A percentile compares a stretch with the other conserved stretches of the same genome.
phyloP scores from a whole-genome alignment of 2,888 invertebrate species.

The Pilophorus perplexus region DNA sequence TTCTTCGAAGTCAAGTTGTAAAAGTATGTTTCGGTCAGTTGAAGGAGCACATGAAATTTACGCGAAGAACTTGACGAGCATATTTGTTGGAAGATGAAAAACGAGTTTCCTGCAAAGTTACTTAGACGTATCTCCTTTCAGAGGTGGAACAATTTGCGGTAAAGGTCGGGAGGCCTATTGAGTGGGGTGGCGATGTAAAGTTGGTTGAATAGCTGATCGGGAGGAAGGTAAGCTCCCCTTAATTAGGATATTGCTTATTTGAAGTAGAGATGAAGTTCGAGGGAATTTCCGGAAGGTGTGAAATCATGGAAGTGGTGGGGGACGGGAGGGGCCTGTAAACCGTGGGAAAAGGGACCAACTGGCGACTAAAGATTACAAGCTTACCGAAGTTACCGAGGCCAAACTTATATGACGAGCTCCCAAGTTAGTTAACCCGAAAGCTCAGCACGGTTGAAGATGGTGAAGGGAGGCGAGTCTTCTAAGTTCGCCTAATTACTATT shows the following conservation, averaged over 20 bases:
- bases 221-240: conserved; percentile 12
- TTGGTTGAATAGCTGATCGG: conserved; percentile 13
- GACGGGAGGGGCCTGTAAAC: conserved; percentile 38
- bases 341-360: conserved; percentile 42
- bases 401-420: conserved; percentile 41
- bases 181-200: neutral
- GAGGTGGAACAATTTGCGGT: too few species aligned
- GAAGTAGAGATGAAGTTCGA: conserved; percentile 11
- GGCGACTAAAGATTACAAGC: conserved; percentile 42
- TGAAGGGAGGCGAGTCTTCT: neutral
- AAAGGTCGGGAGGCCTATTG: neutral
- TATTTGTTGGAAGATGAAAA: too few species aligned
- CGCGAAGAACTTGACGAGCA: too few species aligned
- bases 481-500: conserved; percentile 9
- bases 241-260: conserved; percentile 22
- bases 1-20: too few species aligned
- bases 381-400: conserved; percentile 39
- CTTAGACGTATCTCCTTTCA: too few species aligned
- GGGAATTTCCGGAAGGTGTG: conserved; percentile 11
- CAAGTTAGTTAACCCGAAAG: conserved; percentile 37
- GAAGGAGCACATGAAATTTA: too few species aligned
- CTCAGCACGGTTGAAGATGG: neutral
- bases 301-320: too few species aligned
- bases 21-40: too few species aligned
- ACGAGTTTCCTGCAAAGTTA: too few species aligned